Evolutionary conservation across 2,113 vertebrate species (phyloP), one percentile per base, ranked within the genome.

Genomic region (Riparia riparia): DNA sequence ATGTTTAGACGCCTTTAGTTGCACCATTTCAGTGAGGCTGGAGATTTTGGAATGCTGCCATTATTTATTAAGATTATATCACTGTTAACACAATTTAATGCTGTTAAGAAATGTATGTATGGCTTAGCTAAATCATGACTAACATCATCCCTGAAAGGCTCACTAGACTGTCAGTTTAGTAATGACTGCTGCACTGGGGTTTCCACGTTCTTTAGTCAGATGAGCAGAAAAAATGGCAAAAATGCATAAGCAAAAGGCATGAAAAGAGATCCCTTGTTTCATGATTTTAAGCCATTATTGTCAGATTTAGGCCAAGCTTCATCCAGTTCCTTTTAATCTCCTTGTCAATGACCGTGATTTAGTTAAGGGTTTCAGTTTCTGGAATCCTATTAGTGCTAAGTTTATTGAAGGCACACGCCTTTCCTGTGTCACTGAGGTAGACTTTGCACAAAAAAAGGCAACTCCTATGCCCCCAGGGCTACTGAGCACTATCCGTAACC

Each of bases 391-490:
- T 87, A 91, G 63, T 51, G 69, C n/a, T 1, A 4, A 29, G 34
- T 71, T 58, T 78, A 32, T 22, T 1, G 1, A 34, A 78, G 0
- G 2, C 18, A 31, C 26, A 10, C 0, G 2, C 22, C 72, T 81
- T 71, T 37, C 56, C 41, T 56, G 14, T 89, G 69, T 34, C 18
- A 0, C 72, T 57, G 34, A 60, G 72, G 45, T 32, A 53, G 77
- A 26, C 34, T 90, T 74, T 49, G 65, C 66, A 8, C 91, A 71
- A 20, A 92, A 60, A 56, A 54, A 68, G 51, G 69, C 69, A 74
- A 60, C 17, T 64, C 51, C 3, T 9, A 3, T 56, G 49, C 94
- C 89, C 89, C 89, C 47, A 20, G 93, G 89, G 86, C 51, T 74
- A 10, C 10, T 31, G 63, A 74, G 34, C 61, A 37, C 74, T 58